Evolutionary conservation across 2,888 invertebrate genomes (phyloP).

Genomic region (Agriopis leucophaearia): DNA sequence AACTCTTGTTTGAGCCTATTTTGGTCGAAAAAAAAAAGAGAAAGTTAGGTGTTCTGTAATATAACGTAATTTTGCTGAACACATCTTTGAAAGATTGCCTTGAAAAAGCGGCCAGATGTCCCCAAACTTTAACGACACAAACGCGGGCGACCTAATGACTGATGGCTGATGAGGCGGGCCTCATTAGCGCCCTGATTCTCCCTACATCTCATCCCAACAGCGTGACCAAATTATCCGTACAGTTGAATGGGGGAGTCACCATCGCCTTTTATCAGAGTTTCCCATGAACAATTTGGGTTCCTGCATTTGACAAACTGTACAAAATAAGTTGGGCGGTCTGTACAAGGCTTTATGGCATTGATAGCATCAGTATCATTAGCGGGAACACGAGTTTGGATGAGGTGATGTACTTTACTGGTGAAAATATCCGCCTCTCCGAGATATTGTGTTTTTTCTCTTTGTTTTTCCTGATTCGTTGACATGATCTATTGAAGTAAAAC

Average conservation of each 20-base stretch:
- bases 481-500: background rate
- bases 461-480: background rate
- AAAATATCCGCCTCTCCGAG: constrained; percentile 7
- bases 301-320: background rate
- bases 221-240: background rate
- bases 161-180: constrained; percentile 35
- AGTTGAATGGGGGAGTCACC: background rate
- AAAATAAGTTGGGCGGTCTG: constrained; percentile 11
- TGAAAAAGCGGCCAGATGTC: constrained; percentile 13
- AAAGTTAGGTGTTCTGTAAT: background rate
- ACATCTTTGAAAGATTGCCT: background rate
- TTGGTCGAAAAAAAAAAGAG: too few species aligned
- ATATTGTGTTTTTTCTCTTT: constrained; percentile 11
- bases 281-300: background rate
- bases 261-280: background rate
- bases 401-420: constrained; percentile 7
- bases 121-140: constrained; percentile 19
- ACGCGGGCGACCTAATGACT: constrained; percentile 26
- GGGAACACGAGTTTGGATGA: constrained; percentile 23
- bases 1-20: too few species aligned
- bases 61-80: constrained; percentile 1
- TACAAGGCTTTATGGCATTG: constrained; percentile 32
- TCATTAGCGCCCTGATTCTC: constrained; percentile 31
- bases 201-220: constrained; percentile 19
- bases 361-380: constrained; percentile 37